Percentiles rank a stretch among this genome's conserved stretches.
phyloP scores from a whole-genome alignment of 1,140 invertebrate genomes.

The Drosophila paulistorum region DNA sequence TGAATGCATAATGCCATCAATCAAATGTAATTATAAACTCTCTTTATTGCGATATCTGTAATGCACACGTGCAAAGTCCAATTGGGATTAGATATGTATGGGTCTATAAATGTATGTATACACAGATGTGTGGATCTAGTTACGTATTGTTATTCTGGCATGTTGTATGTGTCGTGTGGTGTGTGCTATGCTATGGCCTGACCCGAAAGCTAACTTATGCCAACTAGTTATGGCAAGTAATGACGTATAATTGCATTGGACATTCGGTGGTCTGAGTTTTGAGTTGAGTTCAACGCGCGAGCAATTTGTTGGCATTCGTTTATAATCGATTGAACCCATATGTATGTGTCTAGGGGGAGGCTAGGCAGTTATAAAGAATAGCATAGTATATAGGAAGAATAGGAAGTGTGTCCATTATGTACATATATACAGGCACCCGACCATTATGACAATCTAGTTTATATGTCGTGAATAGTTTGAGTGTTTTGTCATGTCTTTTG shows the following conservation, averaged over 20 bases:
- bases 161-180: background rate
- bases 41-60: slow-evolving; percentile 35
- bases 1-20: slow-evolving; percentile 72
- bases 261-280: slow-evolving; percentile 29
- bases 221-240: slow-evolving; percentile 30
- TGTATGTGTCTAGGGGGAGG: background rate
- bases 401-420: no score
- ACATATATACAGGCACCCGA: background rate
- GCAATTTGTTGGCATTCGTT: slow-evolving; percentile 25
- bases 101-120: background rate
- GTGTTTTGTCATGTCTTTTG: background rate
- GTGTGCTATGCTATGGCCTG: slow-evolving; percentile 1
- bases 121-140: background rate
- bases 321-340: slow-evolving; percentile 24
- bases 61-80: slow-evolving; percentile 18
- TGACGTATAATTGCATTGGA: slow-evolving; percentile 36
- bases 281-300: slow-evolving; percentile 14
- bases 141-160: slow-evolving; percentile 1
- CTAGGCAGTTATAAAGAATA: no score
- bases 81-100: slow-evolving; percentile 20
- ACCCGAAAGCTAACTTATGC: slow-evolving; percentile 12
- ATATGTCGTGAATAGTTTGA: background rate
- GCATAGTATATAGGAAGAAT: no score
- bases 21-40: slow-evolving; percentile 74
- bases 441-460: background rate